phyloP scores from a whole-genome alignment of 2,888 invertebrate genomes.

The Agapostemon virescens region DNA sequence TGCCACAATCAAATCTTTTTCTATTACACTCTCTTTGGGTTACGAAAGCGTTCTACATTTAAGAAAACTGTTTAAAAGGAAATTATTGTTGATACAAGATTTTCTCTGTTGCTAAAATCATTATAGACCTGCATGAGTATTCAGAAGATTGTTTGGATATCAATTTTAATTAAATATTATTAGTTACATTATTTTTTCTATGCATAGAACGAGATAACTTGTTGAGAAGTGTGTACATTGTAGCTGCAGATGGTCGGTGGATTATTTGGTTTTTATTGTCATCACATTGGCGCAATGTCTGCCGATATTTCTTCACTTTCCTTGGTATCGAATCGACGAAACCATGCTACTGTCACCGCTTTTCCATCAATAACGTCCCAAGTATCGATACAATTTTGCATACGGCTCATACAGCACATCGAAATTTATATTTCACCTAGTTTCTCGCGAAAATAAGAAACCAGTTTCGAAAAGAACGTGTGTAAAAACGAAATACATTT shows the following conservation, averaged over 20 bases:
- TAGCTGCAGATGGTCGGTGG: not conserved
- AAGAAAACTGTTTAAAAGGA: not conserved
- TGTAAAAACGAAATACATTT: not conserved
- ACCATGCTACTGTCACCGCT: slow-evolving; percentile 7
- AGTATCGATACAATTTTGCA: not conserved
- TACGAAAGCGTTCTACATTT: not conserved
- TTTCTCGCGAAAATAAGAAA: not conserved
- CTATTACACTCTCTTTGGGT: too few relatives aligned
- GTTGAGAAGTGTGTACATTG: not conserved
- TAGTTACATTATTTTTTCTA: not conserved
- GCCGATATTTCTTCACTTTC: slow-evolving; percentile 4
- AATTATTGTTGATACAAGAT: not conserved
- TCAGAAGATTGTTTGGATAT: not conserved
- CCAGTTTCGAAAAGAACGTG: not conserved
- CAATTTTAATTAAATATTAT: not conserved
- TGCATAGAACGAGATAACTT: not conserved
- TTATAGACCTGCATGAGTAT: not conserved
- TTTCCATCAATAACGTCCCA: slow-evolving; percentile 1
- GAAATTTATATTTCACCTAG: not conserved
- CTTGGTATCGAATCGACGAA: not conserved
- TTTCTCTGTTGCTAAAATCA: not conserved
- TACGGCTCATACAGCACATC: not conserved
- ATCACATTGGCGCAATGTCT: not conserved
- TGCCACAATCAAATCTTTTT: too few relatives aligned
- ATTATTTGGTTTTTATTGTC: not conserved